A percentile compares a stretch with the other conserved stretches of the same genome.
Evolutionary conservation across 2,797 vertebrate genomes (phyloP).

Genomic region (Pseudomugil gertrudae): DNA sequence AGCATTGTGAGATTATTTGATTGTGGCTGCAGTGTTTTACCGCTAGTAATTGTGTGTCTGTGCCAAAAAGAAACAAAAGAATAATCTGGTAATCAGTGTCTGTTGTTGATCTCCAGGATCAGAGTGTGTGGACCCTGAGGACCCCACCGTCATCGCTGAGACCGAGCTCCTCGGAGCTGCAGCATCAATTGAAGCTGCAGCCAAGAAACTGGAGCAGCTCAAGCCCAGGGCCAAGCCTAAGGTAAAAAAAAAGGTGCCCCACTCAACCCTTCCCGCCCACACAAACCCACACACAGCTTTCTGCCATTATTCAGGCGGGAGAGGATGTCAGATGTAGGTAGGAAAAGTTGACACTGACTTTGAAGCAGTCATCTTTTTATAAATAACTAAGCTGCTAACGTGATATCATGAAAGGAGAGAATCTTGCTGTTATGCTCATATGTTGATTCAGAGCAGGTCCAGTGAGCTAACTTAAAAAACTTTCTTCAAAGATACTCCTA

Average conservation of each 20-base stretch:
- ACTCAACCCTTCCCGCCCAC: conserved; percentile 46
- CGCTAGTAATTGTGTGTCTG: background rate
- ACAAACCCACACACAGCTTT: conserved; percentile 48
- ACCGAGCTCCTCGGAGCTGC: conserved; percentile 95
- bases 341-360: conserved; percentile 64
- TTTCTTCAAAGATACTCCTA: conserved; percentile 62
- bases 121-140: conserved; percentile 98
- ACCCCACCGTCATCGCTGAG: conserved; percentile 96
- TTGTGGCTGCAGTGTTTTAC: background rate
- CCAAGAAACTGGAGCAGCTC: conserved; percentile 97
- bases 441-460: conserved; percentile 52
- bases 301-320: conserved; percentile 58
- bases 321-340: conserved; percentile 30
- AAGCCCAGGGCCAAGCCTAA: conserved; percentile 96
- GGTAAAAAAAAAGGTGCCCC: conserved; percentile 76
- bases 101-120: conserved; percentile 79
- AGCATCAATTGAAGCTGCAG: conserved; percentile 96
- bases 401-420: conserved; percentile 41
- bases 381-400: conserved; percentile 37
- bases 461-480: conserved; percentile 54
- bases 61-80: background rate
- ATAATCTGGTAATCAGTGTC: conserved; percentile 14
- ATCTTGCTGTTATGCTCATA: conserved; percentile 15
- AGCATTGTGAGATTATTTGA: background rate
- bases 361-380: conserved; percentile 60